Evolutionary conservation across 1,140 invertebrate species (phyloP), one percentile per base, ranked within the genome.

Genomic region (Listronotus bonariensis): DNA sequence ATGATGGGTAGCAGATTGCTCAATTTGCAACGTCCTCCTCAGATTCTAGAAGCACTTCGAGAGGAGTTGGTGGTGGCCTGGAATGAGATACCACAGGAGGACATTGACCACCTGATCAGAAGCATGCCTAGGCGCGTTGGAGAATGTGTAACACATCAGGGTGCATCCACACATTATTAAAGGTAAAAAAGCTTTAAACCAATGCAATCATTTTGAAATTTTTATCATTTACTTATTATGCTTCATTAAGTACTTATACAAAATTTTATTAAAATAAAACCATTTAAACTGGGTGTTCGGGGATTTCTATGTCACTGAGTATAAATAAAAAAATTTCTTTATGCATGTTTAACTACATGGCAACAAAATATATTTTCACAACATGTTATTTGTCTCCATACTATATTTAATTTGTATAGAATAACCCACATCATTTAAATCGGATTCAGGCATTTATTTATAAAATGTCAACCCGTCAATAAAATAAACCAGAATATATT

Each of bases 381-480:
- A n/a, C n/a, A n/a, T n/a, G n/a, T n/a, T n/a, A n/a, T n/a, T n/a
- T n/a, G n/a, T n/a, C n/a, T n/a, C n/a, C n/a, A n/a, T n/a, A n/a
- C n/a, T n/a, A n/a, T 46, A 17, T 46, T 15, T 18, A 11, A 12
- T 26, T 26, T 26, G 14, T 10, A 32, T 7, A 18, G 18, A 56
- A 56, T 43, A n/a, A 26, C 18, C 5, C 54, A 56, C 10, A 56
- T 3, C n/a, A 43, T 43, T 54, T 43, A 43, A 56, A 56, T 38
- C 15, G 31, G 18, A 43, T 20, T 26, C 17, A 38, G 18, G 42
- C 42, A 59, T 59, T 59, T 59, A 59, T 59, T 59, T 59, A 36
- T 59, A 59, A 59, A 59, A 59, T 59, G 56, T 48, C 56, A 59
- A 49, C 15, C 56, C 56, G 56, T 59, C 56, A 59, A 59, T 59